A percentile compares a stretch with the other conserved stretches of the same genome.
phyloP scores from a whole-genome alignment of 2,888 invertebrate genomes.

The Drosophila limbata region DNA sequence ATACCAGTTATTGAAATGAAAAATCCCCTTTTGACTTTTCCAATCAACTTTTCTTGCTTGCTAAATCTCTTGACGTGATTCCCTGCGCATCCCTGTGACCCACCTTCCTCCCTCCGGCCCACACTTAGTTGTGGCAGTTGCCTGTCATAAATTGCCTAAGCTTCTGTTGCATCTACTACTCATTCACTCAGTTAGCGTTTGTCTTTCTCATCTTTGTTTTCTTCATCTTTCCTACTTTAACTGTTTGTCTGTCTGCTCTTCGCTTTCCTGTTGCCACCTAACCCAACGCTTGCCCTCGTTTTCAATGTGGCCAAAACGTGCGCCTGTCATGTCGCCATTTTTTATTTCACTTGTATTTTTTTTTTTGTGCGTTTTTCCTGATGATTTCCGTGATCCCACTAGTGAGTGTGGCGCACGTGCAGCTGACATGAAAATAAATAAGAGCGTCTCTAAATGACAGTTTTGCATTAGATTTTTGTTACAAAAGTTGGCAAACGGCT shows the following conservation, averaged over 20 bases:
- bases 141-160: slow-evolving; percentile 63
- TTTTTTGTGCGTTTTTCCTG: slow-evolving; percentile 42
- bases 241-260: slow-evolving; percentile 23
- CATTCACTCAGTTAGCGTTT: slow-evolving; percentile 56
- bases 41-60: slow-evolving; percentile 42
- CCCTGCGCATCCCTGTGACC: slow-evolving; percentile 26
- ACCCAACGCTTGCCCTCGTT: slow-evolving; percentile 44
- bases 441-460: slow-evolving; percentile 75
- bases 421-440: slow-evolving; percentile 77
- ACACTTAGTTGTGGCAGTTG: slow-evolving; percentile 28
- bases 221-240: background rate
- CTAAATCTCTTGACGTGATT: slow-evolving; percentile 30
- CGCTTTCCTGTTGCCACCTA: slow-evolving; percentile 31
- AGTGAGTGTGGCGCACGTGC: slow-evolving; percentile 66
- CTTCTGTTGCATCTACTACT: slow-evolving; percentile 49
- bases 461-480: slow-evolving; percentile 77
- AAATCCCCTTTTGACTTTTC: slow-evolving; percentile 57
- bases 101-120: background rate
- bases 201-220: slow-evolving; percentile 31
- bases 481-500: slow-evolving; percentile 46
- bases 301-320: slow-evolving; percentile 57
- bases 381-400: slow-evolving; percentile 57
- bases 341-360: slow-evolving; percentile 50
- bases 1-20: slow-evolving; percentile 36
- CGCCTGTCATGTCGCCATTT: slow-evolving; percentile 66